phyloP scores from a whole-genome alignment of 2,888 invertebrate genomes.

The Trichogramma dendrolimi region DNA sequence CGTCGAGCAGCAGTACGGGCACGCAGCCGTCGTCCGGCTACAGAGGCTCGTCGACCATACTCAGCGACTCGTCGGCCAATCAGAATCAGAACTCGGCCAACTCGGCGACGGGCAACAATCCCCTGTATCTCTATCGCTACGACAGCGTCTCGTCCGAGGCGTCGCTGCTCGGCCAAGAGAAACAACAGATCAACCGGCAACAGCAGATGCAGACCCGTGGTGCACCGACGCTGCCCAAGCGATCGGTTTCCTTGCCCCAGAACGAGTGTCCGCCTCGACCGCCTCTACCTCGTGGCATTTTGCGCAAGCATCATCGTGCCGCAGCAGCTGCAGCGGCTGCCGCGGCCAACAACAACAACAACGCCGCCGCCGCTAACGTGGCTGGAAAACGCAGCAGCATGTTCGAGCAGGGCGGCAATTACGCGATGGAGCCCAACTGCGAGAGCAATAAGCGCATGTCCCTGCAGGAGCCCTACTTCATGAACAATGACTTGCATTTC shows the following conservation, averaged over 20 bases:
- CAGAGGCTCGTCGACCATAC: conserved; percentile 78
- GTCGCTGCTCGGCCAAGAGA: conserved; percentile 57
- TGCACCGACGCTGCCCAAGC: conserved; percentile 62
- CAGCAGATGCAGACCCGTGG: conserved; percentile 29
- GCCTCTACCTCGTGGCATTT: conserved; percentile 69
- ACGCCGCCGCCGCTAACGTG: conserved; percentile 25
- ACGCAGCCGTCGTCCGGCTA: conserved; percentile 84
- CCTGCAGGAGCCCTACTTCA: conserved; percentile 70
- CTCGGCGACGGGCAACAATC: conserved; percentile 53
- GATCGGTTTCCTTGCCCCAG: conserved; percentile 63
- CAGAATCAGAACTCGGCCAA: conserved; percentile 53
- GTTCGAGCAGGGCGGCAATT: conserved; percentile 69
- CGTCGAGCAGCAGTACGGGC: conserved; percentile 66
- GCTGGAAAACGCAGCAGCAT: conserved; percentile 66
- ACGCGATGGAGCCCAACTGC: conserved; percentile 52
- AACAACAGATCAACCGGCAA: conserved; percentile 22
- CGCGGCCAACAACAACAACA: conserved; percentile 31
- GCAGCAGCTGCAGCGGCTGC: conserved; percentile 22
- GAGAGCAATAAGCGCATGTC: conserved; percentile 67
- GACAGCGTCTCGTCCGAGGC: conserved; percentile 74
- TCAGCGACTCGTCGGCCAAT: conserved; percentile 72
- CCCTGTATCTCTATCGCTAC: conserved; percentile 77
- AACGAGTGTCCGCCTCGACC: conserved; percentile 63
- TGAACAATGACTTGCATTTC: conserved; percentile 50
- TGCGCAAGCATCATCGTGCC: conserved; percentile 56